Evolutionary conservation across 2,113 vertebrate species (phyloP).

Genomic region (Corvus hawaiiensis): DNA sequence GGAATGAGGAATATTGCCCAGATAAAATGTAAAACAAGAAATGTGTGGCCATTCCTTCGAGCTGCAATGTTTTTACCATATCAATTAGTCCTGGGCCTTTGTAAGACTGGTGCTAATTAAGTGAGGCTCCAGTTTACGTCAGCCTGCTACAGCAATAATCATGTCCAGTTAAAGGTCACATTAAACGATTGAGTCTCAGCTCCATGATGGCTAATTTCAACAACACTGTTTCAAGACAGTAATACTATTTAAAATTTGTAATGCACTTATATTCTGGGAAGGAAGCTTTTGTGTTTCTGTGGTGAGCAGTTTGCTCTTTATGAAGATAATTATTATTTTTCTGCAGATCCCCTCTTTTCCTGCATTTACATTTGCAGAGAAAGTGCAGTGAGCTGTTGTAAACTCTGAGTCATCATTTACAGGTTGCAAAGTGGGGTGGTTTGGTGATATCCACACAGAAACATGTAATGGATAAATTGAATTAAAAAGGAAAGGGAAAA

Average conservation of each 20-base stretch:
- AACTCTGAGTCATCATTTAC: not conserved
- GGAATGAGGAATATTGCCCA: not conserved
- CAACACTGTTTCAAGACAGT: not conserved
- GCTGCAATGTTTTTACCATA: not conserved
- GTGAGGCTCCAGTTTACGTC: not conserved
- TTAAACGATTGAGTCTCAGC: not conserved
- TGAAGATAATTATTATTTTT: not conserved
- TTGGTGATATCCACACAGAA: not conserved
- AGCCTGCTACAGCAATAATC: not conserved
- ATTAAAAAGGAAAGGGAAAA: not conserved
- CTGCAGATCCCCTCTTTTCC: not conserved
- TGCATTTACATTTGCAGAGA: not conserved
- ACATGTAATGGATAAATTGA: not conserved
- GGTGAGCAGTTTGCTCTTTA: not conserved
- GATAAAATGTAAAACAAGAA: not conserved
- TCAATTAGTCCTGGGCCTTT: not conserved
- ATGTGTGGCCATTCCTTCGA: accelerated
- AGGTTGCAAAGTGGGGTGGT: not conserved
- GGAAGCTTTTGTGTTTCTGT: not conserved
- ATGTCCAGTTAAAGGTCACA: not conserved
- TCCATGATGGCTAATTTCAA: not conserved
- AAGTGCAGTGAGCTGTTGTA: not conserved
- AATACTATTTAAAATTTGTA: not conserved
- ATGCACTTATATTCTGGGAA: not conserved
- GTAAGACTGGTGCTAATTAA: not conserved